Conservation (phyloP, 2,113 vertebrate species). For the Neomonachus schauinslandi region DNA sequence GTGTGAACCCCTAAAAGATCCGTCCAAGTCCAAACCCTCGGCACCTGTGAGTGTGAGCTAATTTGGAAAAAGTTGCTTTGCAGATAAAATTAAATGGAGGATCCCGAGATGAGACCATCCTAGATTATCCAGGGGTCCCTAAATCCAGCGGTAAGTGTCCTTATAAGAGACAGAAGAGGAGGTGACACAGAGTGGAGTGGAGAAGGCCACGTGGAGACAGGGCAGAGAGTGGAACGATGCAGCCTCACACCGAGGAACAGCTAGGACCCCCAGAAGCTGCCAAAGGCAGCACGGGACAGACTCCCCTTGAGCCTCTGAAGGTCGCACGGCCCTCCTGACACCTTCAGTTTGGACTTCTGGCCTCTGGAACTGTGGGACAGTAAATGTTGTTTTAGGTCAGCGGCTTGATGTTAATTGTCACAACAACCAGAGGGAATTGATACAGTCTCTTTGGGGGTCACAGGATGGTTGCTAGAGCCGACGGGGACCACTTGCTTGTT, state of each 20-base stretch:
- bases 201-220: background rate
- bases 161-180: background rate
- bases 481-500: no score
- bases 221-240: background rate
- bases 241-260: fast-evolving
- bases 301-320: background rate
- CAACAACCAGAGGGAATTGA: background rate
- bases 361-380: no score
- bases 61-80: background rate
- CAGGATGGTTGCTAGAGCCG: no score
- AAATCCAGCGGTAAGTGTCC: background rate
- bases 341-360: background rate
- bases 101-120: background rate
- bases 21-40: fast-evolving
- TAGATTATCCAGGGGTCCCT: background rate
- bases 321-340: background rate
- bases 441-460: background rate
- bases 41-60: background rate
- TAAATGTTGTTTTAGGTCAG: background rate
- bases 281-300: background rate
- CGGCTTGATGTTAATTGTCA: no score
- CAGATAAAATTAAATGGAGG: background rate
- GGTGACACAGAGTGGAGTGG: background rate
- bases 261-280: background rate
- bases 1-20: background rate